phyloP scores from a whole-genome alignment of 2,888 invertebrate species.

The Diadegma fenestrale region DNA sequence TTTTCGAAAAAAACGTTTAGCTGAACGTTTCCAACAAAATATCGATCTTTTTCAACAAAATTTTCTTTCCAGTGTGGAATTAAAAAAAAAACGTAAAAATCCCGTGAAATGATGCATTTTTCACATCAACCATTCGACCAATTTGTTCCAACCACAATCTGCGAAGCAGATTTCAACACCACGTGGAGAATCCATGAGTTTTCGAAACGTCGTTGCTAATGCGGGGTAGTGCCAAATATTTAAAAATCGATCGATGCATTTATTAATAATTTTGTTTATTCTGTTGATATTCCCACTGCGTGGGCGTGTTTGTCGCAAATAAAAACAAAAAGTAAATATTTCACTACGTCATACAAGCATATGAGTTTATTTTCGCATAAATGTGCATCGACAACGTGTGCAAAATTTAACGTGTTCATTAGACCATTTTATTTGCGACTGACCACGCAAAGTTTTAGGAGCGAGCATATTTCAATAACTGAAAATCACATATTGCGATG shows the following conservation, averaged over 20 bases:
- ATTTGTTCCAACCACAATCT: background rate
- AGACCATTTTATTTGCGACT: background rate
- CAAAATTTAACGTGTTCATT: background rate
- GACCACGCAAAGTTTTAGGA: background rate
- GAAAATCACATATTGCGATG: background rate
- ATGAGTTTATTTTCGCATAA: background rate
- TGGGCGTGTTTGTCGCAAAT: background rate
- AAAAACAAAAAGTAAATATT: background rate
- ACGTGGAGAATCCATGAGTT: background rate
- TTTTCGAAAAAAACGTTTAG: too few relatives aligned
- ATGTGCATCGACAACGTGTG: background rate
- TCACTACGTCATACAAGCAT: background rate
- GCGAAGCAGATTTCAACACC: background rate
- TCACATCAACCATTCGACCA: background rate
- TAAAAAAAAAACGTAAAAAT: too few relatives aligned
- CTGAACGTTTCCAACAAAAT: too few relatives aligned
- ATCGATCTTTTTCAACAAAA: too few relatives aligned
- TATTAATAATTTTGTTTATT: background rate
- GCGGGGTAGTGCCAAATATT: background rate
- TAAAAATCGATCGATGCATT: background rate
- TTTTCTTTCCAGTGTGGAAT: too few relatives aligned
- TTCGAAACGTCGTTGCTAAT: background rate
- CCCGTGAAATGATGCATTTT: background rate
- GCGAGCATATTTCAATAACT: background rate
- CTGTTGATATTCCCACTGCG: background rate